phyloP scores from a whole-genome alignment of 1,140 invertebrate genomes.

The Drosophila bifasciata region DNA sequence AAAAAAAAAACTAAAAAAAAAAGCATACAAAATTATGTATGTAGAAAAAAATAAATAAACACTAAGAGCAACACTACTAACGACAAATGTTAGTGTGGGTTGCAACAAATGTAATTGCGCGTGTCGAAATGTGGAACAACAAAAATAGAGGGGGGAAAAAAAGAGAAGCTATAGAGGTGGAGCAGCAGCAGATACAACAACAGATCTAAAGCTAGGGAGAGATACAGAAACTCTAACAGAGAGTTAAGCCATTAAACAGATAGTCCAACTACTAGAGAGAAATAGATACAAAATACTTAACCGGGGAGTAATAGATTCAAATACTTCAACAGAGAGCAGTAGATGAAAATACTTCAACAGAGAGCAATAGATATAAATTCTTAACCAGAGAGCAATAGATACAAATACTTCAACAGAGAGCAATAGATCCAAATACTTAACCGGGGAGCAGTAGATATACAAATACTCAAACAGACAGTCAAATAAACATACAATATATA shows the following conservation, averaged over 20 bases:
- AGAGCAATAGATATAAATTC: too few relatives aligned
- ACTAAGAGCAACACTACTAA: conserved; percentile 19
- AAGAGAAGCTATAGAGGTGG: background rate
- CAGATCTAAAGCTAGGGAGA: too few relatives aligned
- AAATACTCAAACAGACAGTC: background rate
- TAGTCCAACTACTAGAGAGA: background rate
- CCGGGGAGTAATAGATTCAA: too few relatives aligned
- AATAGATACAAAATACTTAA: background rate
- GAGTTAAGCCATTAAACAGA: too few relatives aligned
- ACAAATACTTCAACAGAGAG: background rate
- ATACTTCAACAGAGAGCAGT: too few relatives aligned
- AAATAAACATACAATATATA: too few relatives aligned
- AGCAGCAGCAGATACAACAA: too few relatives aligned
- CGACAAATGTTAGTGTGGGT: conserved; percentile 36
- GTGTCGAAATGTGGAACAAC: conserved; percentile 64
- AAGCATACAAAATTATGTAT: conserved; percentile 53
- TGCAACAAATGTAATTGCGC: conserved; percentile 65
- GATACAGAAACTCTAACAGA: too few relatives aligned
- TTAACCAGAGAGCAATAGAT: conserved; percentile 2
- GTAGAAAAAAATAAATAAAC: conserved; percentile 38
- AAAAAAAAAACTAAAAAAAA: conserved; percentile 26
- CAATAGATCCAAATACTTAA: too few relatives aligned
- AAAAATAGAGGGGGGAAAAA: conserved; percentile 8
- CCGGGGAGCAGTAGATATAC: too few relatives aligned
- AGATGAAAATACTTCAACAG: background rate